Evolutionary conservation across 2,113 vertebrate species (phyloP).

Genomic region (Canis aureus): DNA sequence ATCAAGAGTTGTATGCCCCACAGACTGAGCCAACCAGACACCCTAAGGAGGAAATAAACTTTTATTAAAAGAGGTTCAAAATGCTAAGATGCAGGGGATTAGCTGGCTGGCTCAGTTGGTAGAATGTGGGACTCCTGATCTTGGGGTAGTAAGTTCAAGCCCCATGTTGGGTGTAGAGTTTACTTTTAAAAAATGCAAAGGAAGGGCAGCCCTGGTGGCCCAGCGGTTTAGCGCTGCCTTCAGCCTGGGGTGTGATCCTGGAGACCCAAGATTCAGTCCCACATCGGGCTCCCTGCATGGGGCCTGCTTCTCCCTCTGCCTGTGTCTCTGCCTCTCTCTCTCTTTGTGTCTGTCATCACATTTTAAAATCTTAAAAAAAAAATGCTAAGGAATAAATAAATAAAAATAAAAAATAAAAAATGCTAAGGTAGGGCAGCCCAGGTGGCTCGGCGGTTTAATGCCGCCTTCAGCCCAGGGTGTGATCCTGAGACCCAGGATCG

Average conservation of each 20-base stretch:
- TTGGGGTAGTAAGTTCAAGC: not conserved
- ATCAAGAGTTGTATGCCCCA: not conserved
- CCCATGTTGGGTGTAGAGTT: not conserved
- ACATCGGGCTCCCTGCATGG: not conserved
- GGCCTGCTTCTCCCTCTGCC: too few relatives aligned
- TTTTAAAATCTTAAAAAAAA: too few relatives aligned
- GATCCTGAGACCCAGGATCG: too few relatives aligned
- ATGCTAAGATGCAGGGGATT: not conserved
- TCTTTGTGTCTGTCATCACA: not conserved
- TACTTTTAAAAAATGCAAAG: not conserved
- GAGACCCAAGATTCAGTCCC: not conserved
- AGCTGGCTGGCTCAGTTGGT: not conserved
- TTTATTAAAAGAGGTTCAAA: not conserved
- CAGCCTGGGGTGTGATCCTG: not conserved
- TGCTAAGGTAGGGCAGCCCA: too few relatives aligned
- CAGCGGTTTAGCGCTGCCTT: too few relatives aligned
- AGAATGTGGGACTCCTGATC: not conserved
- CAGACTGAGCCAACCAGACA: not conserved
- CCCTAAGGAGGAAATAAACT: not conserved
- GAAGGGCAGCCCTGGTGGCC: too few relatives aligned
- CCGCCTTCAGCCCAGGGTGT: too few relatives aligned
- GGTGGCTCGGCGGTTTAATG: too few relatives aligned
- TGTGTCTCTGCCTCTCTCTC: too few relatives aligned
- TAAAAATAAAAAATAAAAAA: too few relatives aligned
- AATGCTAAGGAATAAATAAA: too few relatives aligned